A percentile compares a stretch with the other conserved stretches of the same genome.
These are phyloP conservation scores for Corynorhinus townsendii DNA, from an alignment of 2,113 vertebrate genomes.

Conservation along the genomic window DNA sequence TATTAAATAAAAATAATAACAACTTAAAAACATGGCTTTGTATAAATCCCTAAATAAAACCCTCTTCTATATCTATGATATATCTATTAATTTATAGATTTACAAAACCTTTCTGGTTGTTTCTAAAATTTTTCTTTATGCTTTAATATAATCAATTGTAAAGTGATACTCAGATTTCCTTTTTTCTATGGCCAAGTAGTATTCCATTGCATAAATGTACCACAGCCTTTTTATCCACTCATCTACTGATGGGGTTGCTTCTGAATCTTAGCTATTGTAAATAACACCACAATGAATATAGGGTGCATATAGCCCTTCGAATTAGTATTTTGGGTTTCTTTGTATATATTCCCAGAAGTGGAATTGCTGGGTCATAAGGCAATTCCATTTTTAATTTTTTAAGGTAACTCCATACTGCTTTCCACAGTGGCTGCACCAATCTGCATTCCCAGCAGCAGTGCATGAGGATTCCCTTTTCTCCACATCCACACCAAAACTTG, in stretches of 20 bases:
- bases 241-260: not conserved
- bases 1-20: not conserved
- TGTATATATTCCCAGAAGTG: not conserved
- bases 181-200: not conserved
- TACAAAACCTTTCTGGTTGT: not conserved
- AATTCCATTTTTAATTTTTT: not conserved
- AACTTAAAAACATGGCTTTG: not conserved
- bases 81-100: not conserved
- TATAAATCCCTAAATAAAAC: slow-evolving; percentile 1
- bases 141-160: not conserved
- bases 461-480: not conserved
- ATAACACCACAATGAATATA: not conserved
- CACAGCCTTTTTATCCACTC: not conserved
- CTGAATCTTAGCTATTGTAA: not conserved
- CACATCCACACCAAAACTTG: not conserved
- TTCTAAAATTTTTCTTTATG: not conserved
- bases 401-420: not conserved
- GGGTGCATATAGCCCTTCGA: not conserved
- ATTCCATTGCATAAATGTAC: not conserved
- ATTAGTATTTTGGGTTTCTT: not conserved
- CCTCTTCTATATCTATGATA: not conserved
- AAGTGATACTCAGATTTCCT: not conserved
- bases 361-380: not conserved
- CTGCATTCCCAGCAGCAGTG: not conserved
- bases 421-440: not conserved